These are phyloP conservation scores for Aldabrachelys gigantea DNA, from an alignment of 2,113 vertebrate species.

Conservation along the genomic window DNA sequence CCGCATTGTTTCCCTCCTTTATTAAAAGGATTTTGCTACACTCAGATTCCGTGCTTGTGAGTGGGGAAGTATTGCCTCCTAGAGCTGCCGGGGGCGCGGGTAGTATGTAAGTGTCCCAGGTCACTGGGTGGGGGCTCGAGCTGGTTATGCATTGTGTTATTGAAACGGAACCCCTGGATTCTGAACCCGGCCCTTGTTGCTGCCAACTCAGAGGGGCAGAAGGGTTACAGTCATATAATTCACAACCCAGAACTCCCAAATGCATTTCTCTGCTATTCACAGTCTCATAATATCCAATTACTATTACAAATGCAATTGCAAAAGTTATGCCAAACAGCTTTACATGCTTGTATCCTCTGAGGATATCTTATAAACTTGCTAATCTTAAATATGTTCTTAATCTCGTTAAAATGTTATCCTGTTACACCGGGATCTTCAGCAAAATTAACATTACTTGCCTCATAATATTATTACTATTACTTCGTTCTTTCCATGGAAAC, in stretches of 20 bases:
- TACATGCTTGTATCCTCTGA: constrained; percentile 51
- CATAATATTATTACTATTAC: constrained; percentile 30
- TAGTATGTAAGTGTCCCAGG: too few relatives aligned
- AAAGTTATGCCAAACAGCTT: constrained; percentile 58
- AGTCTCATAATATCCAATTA: constrained; percentile 65
- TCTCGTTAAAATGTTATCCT: constrained; percentile 65
- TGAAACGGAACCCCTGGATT: too few relatives aligned
- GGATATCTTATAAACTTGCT: constrained; percentile 65
- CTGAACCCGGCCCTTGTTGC: too few relatives aligned
- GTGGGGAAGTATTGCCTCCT: too few relatives aligned
- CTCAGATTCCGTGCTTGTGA: too few relatives aligned
- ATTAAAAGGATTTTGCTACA: too few relatives aligned
- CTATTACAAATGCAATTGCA: constrained; percentile 62
- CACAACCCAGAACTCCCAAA: constrained; percentile 44
- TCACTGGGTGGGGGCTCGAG: too few relatives aligned
- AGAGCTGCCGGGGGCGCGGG: too few relatives aligned
- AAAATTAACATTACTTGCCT: constrained; percentile 61
- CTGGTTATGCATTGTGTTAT: too few relatives aligned
- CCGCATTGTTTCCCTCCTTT: too few relatives aligned
- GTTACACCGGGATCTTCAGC: constrained; percentile 8
- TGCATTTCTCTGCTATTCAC: constrained; percentile 53
- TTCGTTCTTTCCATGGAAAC: constrained; percentile 8
- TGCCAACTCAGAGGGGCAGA: too few relatives aligned
- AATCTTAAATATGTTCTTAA: constrained; percentile 56
- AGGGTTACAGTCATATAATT: constrained; percentile 17